Evolutionary conservation across 2,888 invertebrate genomes (phyloP), one percentile per base, ranked within the genome.

Genomic region (Crematogaster levior): DNA sequence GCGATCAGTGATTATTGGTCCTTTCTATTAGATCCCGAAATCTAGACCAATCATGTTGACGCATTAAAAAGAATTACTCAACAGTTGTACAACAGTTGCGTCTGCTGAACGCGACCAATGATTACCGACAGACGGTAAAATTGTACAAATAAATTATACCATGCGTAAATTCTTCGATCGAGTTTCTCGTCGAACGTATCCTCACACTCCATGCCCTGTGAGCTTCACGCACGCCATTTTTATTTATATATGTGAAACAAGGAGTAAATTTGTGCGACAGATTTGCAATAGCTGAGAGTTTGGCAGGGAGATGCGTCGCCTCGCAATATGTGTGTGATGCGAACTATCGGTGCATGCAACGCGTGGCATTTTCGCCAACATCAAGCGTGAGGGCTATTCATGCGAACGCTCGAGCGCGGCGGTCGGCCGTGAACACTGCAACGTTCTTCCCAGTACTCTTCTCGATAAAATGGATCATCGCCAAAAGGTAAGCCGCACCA

Each of bases 391-490:
- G 70, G 3, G 70, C 86, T 84, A 89, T 91, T 92, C 86, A 90
- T 89, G 91, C 89, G 88, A 90, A 86, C 89, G 87, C 77, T 90
- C 82, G 84, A 88, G 84, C 86, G 84, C 86, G 85, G 88, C 89
- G 88, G 88, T 87, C 53, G 85, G 70, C 73, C 85, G 84, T 82
- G 89, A 89, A 88, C 90, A 89, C 85, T 86, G 74, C 82, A 85
- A 88, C 86, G 86, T 90, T 90, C 91, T 90, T 86, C 87, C 83
- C 84, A 87, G 89, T 85, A 90, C 77, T 88, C 86, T 72, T 84
- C 80, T 83, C 81, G 85, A 90, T 90, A 92, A 91, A 85, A 93
- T 93, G 92, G 92, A 93, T 91, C 92, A 92, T 92, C 92, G 92
- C 82, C 91, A 92, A 89, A 92, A 92, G 87, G 92, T 91, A 80